phyloP scores from a whole-genome alignment of 1,140 invertebrate species.

The Zaprionus camerounensis region DNA sequence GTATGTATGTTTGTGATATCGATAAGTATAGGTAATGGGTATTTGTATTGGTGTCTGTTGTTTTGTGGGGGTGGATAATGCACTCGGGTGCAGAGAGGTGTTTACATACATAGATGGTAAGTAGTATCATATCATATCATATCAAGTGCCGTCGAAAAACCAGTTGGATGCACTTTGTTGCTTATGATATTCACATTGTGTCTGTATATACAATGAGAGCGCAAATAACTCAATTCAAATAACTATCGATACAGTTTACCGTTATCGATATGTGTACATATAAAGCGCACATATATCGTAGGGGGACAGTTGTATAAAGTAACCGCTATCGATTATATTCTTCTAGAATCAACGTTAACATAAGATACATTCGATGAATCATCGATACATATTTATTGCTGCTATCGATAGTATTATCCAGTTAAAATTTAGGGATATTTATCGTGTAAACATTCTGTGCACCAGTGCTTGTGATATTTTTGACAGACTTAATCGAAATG shows the following conservation, averaged over 20 bases:
- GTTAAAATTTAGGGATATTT: conserved; percentile 17
- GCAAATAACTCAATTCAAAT: not conserved
- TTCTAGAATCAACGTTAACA: too few relatives aligned
- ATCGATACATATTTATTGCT: not conserved
- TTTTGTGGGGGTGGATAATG: conserved; percentile 33
- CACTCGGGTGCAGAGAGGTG: conserved; percentile 40
- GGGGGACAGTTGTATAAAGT: too few relatives aligned
- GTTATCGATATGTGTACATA: not conserved
- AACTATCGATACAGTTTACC: not conserved
- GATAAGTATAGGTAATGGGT: conserved; percentile 31
- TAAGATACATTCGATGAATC: not conserved
- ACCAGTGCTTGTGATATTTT: conserved; percentile 55
- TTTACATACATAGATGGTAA: conserved; percentile 37
- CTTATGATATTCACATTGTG: conserved; percentile 15
- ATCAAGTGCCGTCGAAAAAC: conserved; percentile 32
- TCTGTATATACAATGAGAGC: conserved; percentile 26
- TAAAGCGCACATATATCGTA: too few relatives aligned
- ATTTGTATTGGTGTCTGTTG: conserved; percentile 10
- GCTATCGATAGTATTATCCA: not conserved
- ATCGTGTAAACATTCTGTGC: conserved; percentile 58
- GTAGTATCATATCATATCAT: conserved; percentile 19
- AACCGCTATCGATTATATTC: too few relatives aligned
- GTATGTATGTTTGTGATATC: conserved; percentile 2
- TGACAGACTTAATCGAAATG: conserved; percentile 27
- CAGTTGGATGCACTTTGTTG: conserved; percentile 28